Evolutionary conservation across 2,113 vertebrate genomes (phyloP).

Genomic region (Pandion haliaetus): DNA sequence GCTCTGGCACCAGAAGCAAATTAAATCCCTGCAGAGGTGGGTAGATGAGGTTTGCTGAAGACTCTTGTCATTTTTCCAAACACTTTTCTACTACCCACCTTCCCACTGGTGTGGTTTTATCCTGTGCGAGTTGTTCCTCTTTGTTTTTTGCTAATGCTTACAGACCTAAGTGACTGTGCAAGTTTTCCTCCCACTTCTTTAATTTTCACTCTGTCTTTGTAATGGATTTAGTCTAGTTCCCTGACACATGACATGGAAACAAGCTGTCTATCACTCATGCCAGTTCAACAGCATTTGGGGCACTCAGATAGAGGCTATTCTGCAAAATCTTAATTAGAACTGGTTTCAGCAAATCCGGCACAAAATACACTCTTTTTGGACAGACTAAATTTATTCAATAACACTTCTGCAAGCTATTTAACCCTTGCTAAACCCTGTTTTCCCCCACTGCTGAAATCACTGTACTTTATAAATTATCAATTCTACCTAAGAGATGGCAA

Average conservation of each 20-base stretch:
- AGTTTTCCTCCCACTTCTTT: neutral
- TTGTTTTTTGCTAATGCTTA: neutral
- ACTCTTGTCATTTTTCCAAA: neutral
- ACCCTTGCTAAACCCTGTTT: neutral
- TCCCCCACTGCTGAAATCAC: neutral
- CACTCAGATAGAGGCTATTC: neutral
- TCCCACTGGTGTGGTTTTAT: neutral
- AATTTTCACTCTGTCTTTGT: neutral
- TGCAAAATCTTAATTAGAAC: neutral
- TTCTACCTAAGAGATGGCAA: neutral
- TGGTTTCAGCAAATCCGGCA: neutral
- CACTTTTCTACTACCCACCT: neutral
- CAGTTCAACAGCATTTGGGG: neutral
- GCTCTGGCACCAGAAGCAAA: neutral
- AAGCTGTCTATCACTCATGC: neutral
- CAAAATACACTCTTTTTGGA: neutral
- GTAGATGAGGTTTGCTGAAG: neutral
- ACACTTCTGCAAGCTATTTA: neutral
- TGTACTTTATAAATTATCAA: neutral
- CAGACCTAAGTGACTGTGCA: neutral
- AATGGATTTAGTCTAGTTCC: neutral
- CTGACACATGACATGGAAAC: neutral
- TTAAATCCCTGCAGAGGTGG: neutral
- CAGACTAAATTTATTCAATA: neutral
- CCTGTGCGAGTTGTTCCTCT: fast-evolving